Evolutionary conservation across 2,797 vertebrate species (phyloP), one percentile per base, ranked within the genome.

Genomic region (Lagorchestes hirsutus): DNA sequence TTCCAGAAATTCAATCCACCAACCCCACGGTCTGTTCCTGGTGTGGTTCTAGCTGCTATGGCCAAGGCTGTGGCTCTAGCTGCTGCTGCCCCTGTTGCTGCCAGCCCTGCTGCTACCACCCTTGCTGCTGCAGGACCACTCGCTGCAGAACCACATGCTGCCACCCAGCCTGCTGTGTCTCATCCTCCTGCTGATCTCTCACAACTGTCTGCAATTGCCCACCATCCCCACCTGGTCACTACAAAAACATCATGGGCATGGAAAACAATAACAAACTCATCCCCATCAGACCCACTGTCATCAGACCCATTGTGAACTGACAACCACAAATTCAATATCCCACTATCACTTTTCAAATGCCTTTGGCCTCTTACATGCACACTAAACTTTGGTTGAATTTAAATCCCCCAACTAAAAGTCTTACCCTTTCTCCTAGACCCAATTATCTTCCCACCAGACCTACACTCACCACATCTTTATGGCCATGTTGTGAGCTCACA

Each of bases 21-120:
- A 67, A n/a, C 91, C 96, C 55, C 94, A 97, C 95, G 97, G 90
- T 95, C 62, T 95, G 50, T 92, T 97, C 95, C 22, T 95, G 91
- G 62, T 94, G 62, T 96, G 97, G 94, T 16, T 95, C 97, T 0
- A 2, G 87, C 93, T 97, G 93, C 54, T 96, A 91, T 92, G 95
- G 96, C 13, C 94, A 96, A 93, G 93, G 58, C 82, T 96, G 92
- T 97, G 94, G 92, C 55, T 90, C 62, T 95, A 34, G 40, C 54
- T 55, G 59, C 59, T 93, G 74, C 90, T 57, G 55, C 8, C 54
- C 28, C n/a, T 29, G 62, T 54, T 93, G 62, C 92, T 22, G 59
- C 62, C 62, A n/a, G 3, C 62, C 62, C 12, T 34, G 34, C 62
- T 34, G 31, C 62, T 31, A 13, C 62, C 62, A 4, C 46, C 0